Evolutionary conservation across 1,140 invertebrate genomes (phyloP).

Genomic region (Drosophila setifemur): DNA sequence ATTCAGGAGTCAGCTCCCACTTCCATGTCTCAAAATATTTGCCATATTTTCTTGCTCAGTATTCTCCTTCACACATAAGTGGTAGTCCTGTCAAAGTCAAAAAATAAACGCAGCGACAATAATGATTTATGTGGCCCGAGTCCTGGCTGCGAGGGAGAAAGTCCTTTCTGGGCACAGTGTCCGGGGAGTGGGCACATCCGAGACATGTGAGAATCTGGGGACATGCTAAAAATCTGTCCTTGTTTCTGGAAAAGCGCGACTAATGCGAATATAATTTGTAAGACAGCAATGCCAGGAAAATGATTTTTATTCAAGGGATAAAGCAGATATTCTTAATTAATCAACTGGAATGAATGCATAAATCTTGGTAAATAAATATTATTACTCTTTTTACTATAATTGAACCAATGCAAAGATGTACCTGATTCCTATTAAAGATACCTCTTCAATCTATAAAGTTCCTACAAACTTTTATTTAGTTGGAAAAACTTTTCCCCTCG

Average conservation of each 20-base stretch:
- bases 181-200: not conserved
- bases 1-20: not conserved
- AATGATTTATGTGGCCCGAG: conserved; percentile 58
- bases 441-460: conserved; percentile 6
- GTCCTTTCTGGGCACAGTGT: conserved; percentile 1
- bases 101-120: conserved; percentile 72
- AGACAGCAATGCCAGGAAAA: conserved; percentile 1
- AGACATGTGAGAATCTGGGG: conserved; percentile 49
- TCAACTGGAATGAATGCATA: conserved; percentile 13
- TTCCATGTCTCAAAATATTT: not conserved
- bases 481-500: conserved; percentile 37
- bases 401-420: not conserved
- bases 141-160: conserved; percentile 13
- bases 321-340: conserved; percentile 21
- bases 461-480: conserved; percentile 22
- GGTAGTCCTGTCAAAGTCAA: conserved; percentile 69
- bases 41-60: not conserved
- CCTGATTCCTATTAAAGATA: not conserved
- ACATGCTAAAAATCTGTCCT: conserved; percentile 44
- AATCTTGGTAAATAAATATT: conserved; percentile 29
- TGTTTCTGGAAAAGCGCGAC: conserved; percentile 57
- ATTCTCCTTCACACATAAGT: conserved; percentile 35
- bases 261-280: conserved; percentile 60
- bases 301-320: not conserved
- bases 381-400: conserved; percentile 3